Evolutionary conservation across 2,888 invertebrate genomes (phyloP).

Genomic region (Zeuzera pyrina): DNA sequence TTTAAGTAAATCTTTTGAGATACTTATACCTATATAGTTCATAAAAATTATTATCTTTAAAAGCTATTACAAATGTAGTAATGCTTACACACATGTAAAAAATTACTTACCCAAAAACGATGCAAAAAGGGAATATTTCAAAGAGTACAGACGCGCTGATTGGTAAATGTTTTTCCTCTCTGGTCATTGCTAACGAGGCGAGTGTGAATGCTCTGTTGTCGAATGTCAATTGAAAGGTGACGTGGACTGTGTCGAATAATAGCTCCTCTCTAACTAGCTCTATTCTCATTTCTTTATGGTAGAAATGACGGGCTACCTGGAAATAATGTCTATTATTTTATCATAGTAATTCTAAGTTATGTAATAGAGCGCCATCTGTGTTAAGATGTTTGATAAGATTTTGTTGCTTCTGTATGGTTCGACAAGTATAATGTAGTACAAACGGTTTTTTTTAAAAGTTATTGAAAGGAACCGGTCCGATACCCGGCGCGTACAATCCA

Average conservation of each 20-base stretch:
- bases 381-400: too few species aligned
- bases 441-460: too few species aligned
- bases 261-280: slow-evolving; percentile 90
- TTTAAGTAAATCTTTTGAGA: not conserved
- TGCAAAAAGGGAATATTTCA: slow-evolving; percentile 98
- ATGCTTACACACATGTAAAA: not conserved
- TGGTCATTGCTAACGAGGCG: slow-evolving; percentile 86
- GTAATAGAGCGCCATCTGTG: too few species aligned
- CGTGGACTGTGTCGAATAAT: slow-evolving; percentile 92
- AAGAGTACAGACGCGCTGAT: slow-evolving; percentile 92
- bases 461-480: slow-evolving; percentile 28
- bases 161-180: slow-evolving; percentile 91
- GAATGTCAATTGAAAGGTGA: slow-evolving; percentile 94
- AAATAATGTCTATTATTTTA: slow-evolving; percentile 8
- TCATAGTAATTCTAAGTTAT: too few species aligned
- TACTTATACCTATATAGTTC: not conserved
- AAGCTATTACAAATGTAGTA: not conserved
- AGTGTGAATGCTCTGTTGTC: slow-evolving; percentile 93
- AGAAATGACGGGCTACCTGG: slow-evolving; percentile 92
- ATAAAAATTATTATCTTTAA: not conserved
- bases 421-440: too few species aligned
- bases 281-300: slow-evolving; percentile 95
- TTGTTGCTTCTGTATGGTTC: too few species aligned
- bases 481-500: slow-evolving; percentile 32
- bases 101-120: slow-evolving; percentile 89